Conservation (phyloP, 2,797 vertebrate genomes). For the Anisognathus igniventris region DNA sequence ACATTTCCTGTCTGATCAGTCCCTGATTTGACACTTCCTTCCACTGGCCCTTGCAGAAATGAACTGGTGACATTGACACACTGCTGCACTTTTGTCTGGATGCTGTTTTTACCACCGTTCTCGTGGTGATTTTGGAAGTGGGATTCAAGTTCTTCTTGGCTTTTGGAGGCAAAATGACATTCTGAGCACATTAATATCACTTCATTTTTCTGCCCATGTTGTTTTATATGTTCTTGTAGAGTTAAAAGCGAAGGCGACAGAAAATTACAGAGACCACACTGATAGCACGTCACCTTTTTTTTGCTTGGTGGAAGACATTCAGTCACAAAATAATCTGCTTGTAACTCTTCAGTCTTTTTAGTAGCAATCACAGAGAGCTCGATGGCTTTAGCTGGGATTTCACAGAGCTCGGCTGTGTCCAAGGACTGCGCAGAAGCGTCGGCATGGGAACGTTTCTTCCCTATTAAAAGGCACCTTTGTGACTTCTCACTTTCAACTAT, state of each 20-base stretch:
- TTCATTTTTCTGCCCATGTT: slow-evolving; percentile 84
- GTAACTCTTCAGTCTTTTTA: slow-evolving; percentile 71
- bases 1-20: slow-evolving; percentile 5
- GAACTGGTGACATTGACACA: neutral
- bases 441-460: slow-evolving; percentile 82
- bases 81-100: slow-evolving; percentile 41
- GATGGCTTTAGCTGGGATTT: slow-evolving; percentile 68
- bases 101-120: slow-evolving; percentile 12
- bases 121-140: slow-evolving; percentile 86
- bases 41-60: slow-evolving; percentile 11
- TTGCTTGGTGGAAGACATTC: slow-evolving; percentile 47
- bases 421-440: slow-evolving; percentile 30
- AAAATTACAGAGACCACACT: slow-evolving; percentile 92
- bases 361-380: slow-evolving; percentile 50
- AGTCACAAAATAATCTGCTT: slow-evolving; percentile 45
- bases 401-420: slow-evolving; percentile 51
- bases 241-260: slow-evolving; percentile 83
- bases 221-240: slow-evolving; percentile 88
- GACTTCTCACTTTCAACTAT: slow-evolving; percentile 90
- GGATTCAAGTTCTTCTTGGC: slow-evolving; percentile 87
- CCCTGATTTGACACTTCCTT: slow-evolving; percentile 29
- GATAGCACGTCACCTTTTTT: slow-evolving; percentile 86
- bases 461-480: slow-evolving; percentile 79
- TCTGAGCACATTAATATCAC: slow-evolving; percentile 82
- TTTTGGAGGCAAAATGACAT: slow-evolving; percentile 85